phyloP scores from a whole-genome alignment of 2,113 vertebrate species.

The Ellobius talpinus region DNA sequence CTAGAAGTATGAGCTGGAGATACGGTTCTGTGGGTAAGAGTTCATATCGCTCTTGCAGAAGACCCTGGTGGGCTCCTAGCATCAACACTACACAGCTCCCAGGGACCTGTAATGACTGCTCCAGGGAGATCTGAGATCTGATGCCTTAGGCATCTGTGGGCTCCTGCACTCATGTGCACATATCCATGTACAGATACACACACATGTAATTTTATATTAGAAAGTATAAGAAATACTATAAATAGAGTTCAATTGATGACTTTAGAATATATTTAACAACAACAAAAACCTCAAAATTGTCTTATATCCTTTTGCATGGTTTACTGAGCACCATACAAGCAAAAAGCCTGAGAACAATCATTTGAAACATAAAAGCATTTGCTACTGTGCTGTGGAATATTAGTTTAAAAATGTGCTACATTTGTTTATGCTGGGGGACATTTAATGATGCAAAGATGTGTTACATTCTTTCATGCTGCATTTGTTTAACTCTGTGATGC shows the following conservation, averaged over 20 bases:
- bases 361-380: constrained; percentile 41
- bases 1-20: neutral
- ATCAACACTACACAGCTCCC: neutral
- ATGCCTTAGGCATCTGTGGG: neutral
- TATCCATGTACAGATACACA: neutral
- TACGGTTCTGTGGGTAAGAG: neutral
- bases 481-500: neutral
- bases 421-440: neutral
- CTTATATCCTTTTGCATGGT: neutral
- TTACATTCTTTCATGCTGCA: neutral
- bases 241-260: constrained; percentile 51
- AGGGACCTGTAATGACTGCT: neutral
- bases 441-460: neutral
- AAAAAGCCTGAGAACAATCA: constrained; percentile 40
- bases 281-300: neutral
- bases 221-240: constrained; percentile 36
- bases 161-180: too few relatives aligned
- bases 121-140: neutral
- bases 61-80: neutral
- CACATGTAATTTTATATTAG: neutral
- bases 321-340: constrained; percentile 26
- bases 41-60: neutral
- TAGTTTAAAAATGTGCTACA: neutral
- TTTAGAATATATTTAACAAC: constrained; percentile 52
- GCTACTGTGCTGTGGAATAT: neutral